Evolutionary conservation across 2,113 vertebrate species (phyloP).

Genomic region (Anas platyrhynchos): DNA sequence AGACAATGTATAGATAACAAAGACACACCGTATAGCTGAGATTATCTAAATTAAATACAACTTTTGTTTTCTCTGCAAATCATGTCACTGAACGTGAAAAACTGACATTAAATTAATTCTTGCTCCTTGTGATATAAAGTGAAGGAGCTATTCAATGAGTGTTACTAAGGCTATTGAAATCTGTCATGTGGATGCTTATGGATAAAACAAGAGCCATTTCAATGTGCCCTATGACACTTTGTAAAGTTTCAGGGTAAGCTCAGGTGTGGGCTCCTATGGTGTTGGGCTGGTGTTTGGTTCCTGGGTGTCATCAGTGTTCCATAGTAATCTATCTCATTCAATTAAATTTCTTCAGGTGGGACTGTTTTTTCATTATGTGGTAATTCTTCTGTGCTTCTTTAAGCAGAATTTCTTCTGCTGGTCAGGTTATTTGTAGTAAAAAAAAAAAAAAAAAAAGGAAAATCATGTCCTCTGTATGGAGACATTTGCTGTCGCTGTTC

Average conservation of each 20-base stretch:
- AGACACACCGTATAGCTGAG: not conserved
- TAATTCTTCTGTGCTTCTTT: not conserved
- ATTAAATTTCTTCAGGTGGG: not conserved
- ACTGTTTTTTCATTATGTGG: not conserved
- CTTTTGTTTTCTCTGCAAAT: not conserved
- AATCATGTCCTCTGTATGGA: not conserved
- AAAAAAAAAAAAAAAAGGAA: not conserved
- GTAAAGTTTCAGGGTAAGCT: not conserved
- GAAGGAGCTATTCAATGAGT: not conserved
- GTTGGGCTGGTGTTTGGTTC: not conserved
- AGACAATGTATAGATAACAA: not conserved
- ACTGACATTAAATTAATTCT: too few species aligned
- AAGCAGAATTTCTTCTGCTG: not conserved
- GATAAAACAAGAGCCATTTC: not conserved
- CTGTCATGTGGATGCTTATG: not conserved
- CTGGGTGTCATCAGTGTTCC: fast-evolving
- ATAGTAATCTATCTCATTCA: not conserved
- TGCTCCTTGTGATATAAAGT: not conserved
- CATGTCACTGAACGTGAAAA: not conserved
- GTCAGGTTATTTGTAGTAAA: not conserved
- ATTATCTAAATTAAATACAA: not conserved
- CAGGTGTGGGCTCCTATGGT: fast-evolving
- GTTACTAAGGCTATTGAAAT: not conserved
- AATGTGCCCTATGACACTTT: not conserved
- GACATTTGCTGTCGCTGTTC: not conserved